Conservation (phyloP, 1,140 invertebrate genomes). For the Solenopsis fugax region DNA sequence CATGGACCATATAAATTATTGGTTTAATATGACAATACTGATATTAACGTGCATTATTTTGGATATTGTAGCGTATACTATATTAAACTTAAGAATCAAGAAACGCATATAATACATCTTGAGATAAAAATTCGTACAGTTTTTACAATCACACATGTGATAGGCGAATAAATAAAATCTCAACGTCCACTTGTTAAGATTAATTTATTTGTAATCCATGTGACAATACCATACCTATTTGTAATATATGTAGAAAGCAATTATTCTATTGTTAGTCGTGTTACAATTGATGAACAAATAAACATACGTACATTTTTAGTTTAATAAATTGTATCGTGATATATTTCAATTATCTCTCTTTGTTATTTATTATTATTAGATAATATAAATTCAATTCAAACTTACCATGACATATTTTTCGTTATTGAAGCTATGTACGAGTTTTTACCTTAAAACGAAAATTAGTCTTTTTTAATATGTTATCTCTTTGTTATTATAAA, state of each 20-base stretch:
- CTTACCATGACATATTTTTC: slow-evolving; percentile 26
- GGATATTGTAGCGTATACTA: slow-evolving; percentile 89
- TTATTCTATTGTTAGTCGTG: not conserved
- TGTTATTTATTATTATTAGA: not conserved
- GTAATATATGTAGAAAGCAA: not conserved
- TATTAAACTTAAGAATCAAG: slow-evolving; percentile 89
- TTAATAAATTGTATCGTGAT: not conserved
- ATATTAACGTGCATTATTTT: slow-evolving; percentile 88
- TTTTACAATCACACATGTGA: not conserved
- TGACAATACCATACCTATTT: not conserved
- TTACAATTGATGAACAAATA: slow-evolving; percentile 2
- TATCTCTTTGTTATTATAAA: slow-evolving; percentile 10
- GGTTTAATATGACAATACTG: slow-evolving; percentile 88
- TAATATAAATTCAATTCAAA: not conserved
- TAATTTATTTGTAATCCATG: not conserved
- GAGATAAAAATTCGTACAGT: not conserved
- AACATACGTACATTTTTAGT: not conserved
- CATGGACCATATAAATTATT: slow-evolving; percentile 91
- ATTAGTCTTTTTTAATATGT: not conserved
- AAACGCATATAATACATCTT: slow-evolving; percentile 79
- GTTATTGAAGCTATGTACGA: not conserved
- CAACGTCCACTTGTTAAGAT: not conserved
- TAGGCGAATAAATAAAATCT: slow-evolving; percentile 1
- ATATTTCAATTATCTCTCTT: not conserved
- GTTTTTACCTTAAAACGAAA: not conserved